Evolutionary conservation across 2,888 invertebrate genomes (phyloP), one percentile per base, ranked within the genome.

Genomic region (Hypsopygia costalis): DNA sequence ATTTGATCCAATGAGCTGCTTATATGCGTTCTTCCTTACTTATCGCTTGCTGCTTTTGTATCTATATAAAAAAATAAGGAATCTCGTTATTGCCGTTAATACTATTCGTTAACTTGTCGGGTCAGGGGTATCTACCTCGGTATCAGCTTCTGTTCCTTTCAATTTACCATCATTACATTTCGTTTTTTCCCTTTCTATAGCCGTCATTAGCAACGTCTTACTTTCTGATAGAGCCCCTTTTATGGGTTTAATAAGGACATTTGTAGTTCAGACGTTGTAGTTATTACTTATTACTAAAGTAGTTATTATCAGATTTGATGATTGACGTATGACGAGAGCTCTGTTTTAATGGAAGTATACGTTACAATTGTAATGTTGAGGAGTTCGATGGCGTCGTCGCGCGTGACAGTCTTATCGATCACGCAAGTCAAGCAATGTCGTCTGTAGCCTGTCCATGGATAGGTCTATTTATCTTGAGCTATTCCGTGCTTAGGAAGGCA

Each of bases 141-240:
- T 49, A 56, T 58, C 51, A 54, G 51, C 52, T 50, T 51, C 59
- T 58, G 50, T 52, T 52, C 53, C 46, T 56, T 60, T 63, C 65
- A 62, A 65, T 69, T 63, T 58, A 51, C 48, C 45, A 51, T 63
- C 60, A 56, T 64, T 63, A 62, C 44, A 50, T 49, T 55, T 49
- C 47, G 41, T 55, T 56, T 58, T 55, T 61, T 54, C 44, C 40
- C 33, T 40, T 44, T 43, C 44, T 40, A 39, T 40, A 10, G 29
- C 27, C 40, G 28, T 48, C 40, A 41, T 44, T 45, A 45, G 41
- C 36, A 27, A 6, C 40, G 35, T 30, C 39, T 45, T 12, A 35
- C 35, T 20, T 31, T 9, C 34, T 38, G 31, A 32, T 36, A 10
- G 6, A 32, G 12, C 10, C 12, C 12, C 6, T 9, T 25, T 32